Base-by-base conservation (phyloP, 2,113 vertebrate species). In the Tachysurus vachellii region DNA sequence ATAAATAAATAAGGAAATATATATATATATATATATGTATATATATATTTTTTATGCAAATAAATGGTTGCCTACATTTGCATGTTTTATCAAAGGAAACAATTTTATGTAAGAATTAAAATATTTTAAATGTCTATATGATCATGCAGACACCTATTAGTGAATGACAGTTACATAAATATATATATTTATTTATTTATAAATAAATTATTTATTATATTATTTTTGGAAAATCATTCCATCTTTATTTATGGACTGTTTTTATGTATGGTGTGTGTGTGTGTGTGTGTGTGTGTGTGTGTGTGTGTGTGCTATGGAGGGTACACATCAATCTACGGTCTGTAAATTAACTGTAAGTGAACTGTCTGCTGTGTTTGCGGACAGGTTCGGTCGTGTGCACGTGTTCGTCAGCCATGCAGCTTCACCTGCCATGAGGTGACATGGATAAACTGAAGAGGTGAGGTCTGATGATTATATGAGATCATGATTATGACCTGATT, bases 381-480 rank as follows among this genome's bases (percentile, higher is more conserved):
- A 9, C 28, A 83, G 71, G 56, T 61, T 47, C 19, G 9, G 28
- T 21, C 21, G 8, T 80, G 17, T 68, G 19, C 16, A 36, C 47
- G 57, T 4, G 31, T 64, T 62, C 47, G 26, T 82, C 57, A 17
- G 28, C 42, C 44, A 71, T 31, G 87, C 66, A 57, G 26, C 13
- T 59, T 28, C 36, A 62, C 28, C 66, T 71, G 82, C 84, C 66
- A 82, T 68, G 84, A 86, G 31, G 86, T 89, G 88, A 73, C 54
- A 91, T 91, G 90, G 90, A 91, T 26, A 91, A 85, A 8, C 82
- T 23, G 70, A 89, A 73, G 61, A 91, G 87, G 90, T 91, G 59
- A 85, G 85, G n/a, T 4, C 28, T 56, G 64, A 16, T 23, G 53
- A 70, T 76, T 21, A 64, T 50, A 26, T 62, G 61, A 83, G 31